Evolutionary conservation across 2,797 vertebrate genomes (phyloP), one percentile per base, ranked within the genome.

Genomic region (Anguilla obscura): DNA sequence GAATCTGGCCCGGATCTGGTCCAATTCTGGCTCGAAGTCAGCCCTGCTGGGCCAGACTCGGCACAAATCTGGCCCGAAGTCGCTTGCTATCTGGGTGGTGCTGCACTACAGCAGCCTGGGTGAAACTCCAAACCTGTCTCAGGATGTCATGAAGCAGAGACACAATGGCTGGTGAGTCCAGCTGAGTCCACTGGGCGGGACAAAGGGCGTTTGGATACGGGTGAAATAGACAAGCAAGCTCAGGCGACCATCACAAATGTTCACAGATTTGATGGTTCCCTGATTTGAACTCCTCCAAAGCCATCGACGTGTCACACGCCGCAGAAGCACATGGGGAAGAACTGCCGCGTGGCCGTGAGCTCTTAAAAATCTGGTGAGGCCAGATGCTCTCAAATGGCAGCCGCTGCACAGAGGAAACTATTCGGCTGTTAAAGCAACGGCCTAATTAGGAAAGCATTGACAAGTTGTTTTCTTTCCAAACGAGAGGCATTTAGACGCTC

Each of bases 161-260:
- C 54, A 56, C 12, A 12, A 56, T 0, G 36, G 54, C 14, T 16
- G 54, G 12, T 56, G 54, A 56, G 54, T 56, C 14, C 54, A 56
- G 36, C 36, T 40, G 36, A 40, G 36, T 40, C 36, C 36, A 40
- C 58, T 1, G 58, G 82, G 24, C 60, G 40, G 74, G 82, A 69
- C 24, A 30, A 79, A 66, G 30, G 58, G 50, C 45, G n/a, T 69
- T 84, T 52, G 5, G 24, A 71, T 24, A 18, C 6, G 1, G 48
- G 16, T n/a, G 14, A 76, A 76, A 52, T 33, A 21, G 85, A 36
- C 27, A 18, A 54, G 27, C 4, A 6, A 63, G 45, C 30, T 66
- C 86, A 87, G 40, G 58, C 86, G 58, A 84, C 58, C 86, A 50
- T 84, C 86, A 60, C 74, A 69, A 84, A 87, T 52, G 79, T 87